Evolutionary conservation across 2,797 vertebrate genomes (phyloP).

Genomic region (Sandelia bainsii): DNA sequence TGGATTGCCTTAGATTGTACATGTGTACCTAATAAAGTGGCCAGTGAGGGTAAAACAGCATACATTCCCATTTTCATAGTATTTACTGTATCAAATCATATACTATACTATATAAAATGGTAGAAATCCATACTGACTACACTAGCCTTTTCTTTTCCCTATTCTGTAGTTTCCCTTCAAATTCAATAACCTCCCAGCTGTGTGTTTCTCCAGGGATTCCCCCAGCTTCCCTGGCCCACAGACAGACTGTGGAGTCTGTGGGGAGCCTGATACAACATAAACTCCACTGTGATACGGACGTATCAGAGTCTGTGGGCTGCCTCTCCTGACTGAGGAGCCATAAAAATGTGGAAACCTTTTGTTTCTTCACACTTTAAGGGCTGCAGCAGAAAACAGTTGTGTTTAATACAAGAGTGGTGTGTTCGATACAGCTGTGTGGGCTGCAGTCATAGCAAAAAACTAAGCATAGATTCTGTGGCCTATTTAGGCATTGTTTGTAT

Average conservation of each 20-base stretch:
- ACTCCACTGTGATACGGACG: conserved; percentile 72
- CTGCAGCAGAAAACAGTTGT: conserved; percentile 14
- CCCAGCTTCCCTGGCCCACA: conserved; percentile 69
- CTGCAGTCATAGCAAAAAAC: conserved; percentile 27
- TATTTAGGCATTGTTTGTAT: conserved; percentile 54
- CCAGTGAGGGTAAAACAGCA: conserved; percentile 18
- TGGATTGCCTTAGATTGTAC: too few species aligned
- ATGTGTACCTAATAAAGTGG: too few species aligned
- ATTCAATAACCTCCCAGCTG: conserved; percentile 81
- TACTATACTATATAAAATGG: neutral
- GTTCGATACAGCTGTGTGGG: conserved; percentile 37
- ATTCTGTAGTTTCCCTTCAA: conserved; percentile 69
- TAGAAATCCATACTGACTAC: conserved; percentile 42
- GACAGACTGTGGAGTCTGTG: conserved; percentile 77
- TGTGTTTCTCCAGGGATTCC: conserved; percentile 81
- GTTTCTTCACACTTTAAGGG: conserved; percentile 55
- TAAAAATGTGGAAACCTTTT: conserved; percentile 50
- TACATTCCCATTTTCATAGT: conserved; percentile 24
- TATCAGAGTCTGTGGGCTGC: conserved; percentile 74
- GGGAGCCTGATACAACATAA: conserved; percentile 80
- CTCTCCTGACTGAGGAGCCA: conserved; percentile 49
- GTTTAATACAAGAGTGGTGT: conserved; percentile 26
- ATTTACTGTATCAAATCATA: neutral
- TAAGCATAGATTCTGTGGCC: conserved; percentile 48
- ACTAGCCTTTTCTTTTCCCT: conserved; percentile 43